These are phyloP conservation scores for Drymodes brunneopygia DNA, from an alignment of 2,113 vertebrate species.

Conservation along the genomic window DNA sequence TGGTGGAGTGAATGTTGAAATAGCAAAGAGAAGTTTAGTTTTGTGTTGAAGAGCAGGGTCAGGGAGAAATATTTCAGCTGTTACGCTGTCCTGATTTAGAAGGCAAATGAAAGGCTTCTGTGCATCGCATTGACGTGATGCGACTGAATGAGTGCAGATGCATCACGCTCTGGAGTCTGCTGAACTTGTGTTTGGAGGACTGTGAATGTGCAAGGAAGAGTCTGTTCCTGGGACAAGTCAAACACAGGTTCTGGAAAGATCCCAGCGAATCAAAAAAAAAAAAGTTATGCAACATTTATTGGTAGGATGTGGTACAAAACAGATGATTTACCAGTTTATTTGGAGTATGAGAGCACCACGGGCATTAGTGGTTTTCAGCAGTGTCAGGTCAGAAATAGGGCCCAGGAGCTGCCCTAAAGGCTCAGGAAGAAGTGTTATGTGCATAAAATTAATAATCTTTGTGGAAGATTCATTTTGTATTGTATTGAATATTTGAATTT, in stretches of 20 bases:
- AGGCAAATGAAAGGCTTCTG: slow-evolving; percentile 19
- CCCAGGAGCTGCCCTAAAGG: not conserved
- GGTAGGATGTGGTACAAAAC: not conserved
- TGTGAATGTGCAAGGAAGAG: not conserved
- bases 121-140: not conserved
- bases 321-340: not conserved
- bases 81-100: not conserved
- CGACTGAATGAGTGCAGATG: not conserved
- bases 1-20: slow-evolving; percentile 12
- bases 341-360: not conserved
- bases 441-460: not conserved
- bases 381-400: not conserved
- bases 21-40: not conserved
- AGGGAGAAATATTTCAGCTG: slow-evolving; percentile 33
- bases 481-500: not conserved
- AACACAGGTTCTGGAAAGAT: not conserved
- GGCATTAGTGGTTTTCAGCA: not conserved
- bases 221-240: not conserved
- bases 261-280: not conserved
- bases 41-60: not conserved
- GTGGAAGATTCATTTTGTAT: not conserved
- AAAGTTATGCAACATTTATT: not conserved
- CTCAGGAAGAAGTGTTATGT: not conserved
- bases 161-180: not conserved
- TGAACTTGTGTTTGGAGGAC: not conserved